Base-by-base conservation (phyloP, 2,113 vertebrate genomes). In the Xyrauchen texanus region DNA sequence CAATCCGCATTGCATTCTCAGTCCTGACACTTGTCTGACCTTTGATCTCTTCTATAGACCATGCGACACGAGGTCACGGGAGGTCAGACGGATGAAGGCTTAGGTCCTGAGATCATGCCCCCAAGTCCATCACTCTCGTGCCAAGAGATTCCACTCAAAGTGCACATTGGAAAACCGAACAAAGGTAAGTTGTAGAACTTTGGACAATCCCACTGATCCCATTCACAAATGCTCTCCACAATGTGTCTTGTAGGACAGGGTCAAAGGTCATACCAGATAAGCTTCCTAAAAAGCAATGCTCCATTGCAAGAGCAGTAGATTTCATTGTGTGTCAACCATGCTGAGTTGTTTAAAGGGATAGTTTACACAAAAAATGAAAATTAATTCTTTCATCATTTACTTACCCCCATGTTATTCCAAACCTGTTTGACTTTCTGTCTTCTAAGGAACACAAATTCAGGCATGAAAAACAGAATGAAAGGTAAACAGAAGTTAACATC, bases 121-220 rank as follows among this genome's bases (percentile, higher is more conserved):
- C 91, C 89, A 47, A 92, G 90, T 16, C 93, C 92, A 58, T 88
- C 92, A 85, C 93, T 93, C 91, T 91, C 93, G 90, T 91, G 88
- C 58, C 94, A 94, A 85, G 94, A 94, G 83, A 86, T 91, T 45
- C 78, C 93, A 44, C 88, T 91, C 84, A 94, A 92, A 89, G 91
- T 91, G 85, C 88, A 94, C 71, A 87, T 87, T 12, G 93, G 91
- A 81, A 95, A 95, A 46, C 91, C 91, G 86, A 87, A 89, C 89
- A 95, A 94, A 95, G 94, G 95, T 96, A 84, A 88, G 93, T 70
- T 65, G 21, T 42, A 21, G 7, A 45, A 63, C 10, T 67, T 55
- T 4, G n/a, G 21, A 45, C 52, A 42, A 34, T 53, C 21, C 44
- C 12, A 71, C 55, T 11, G 49, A 0, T 8, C 44, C 53, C 11